These are phyloP conservation scores for Tridacna crocea DNA, from an alignment of 2,888 invertebrate genomes.

Conservation along the genomic window DNA sequence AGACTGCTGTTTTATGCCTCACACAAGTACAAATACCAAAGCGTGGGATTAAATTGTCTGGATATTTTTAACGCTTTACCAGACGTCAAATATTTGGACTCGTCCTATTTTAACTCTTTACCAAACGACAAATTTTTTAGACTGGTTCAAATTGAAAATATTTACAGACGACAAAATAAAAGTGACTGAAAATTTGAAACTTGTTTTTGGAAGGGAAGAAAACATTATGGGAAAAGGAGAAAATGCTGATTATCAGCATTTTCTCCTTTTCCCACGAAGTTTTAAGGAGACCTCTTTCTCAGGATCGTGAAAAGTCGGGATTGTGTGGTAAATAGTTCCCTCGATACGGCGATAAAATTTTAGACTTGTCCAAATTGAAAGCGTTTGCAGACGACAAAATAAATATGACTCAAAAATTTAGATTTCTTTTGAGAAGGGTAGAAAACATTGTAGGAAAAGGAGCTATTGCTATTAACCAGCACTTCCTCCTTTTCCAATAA, in stretches of 20 bases:
- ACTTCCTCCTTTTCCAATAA: too few species aligned
- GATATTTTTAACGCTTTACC: background rate
- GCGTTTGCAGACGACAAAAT: too few species aligned
- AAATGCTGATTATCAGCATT: background rate
- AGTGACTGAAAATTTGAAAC: background rate
- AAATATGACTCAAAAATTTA: too few species aligned
- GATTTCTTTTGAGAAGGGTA: too few species aligned
- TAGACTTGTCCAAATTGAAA: too few species aligned
- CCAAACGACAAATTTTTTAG: background rate
- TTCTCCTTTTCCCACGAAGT: background rate
- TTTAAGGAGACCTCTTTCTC: background rate
- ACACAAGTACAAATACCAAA: constrained; percentile 20
- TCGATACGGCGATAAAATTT: too few species aligned
- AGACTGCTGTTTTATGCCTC: constrained; percentile 34
- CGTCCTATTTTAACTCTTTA: background rate
- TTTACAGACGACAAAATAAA: background rate
- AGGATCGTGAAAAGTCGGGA: background rate
- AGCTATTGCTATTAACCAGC: too few species aligned
- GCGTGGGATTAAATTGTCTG: constrained; percentile 21
- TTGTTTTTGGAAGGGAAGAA: background rate
- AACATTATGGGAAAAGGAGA: background rate
- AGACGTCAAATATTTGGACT: background rate
- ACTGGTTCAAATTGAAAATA: background rate
- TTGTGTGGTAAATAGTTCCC: background rate
- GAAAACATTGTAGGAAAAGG: too few species aligned